Percentiles rank a stretch among this genome's conserved stretches.
These are phyloP conservation scores for Amblyteles armatorius DNA, from an alignment of 2,888 invertebrate genomes.

Conservation along the genomic window DNA sequence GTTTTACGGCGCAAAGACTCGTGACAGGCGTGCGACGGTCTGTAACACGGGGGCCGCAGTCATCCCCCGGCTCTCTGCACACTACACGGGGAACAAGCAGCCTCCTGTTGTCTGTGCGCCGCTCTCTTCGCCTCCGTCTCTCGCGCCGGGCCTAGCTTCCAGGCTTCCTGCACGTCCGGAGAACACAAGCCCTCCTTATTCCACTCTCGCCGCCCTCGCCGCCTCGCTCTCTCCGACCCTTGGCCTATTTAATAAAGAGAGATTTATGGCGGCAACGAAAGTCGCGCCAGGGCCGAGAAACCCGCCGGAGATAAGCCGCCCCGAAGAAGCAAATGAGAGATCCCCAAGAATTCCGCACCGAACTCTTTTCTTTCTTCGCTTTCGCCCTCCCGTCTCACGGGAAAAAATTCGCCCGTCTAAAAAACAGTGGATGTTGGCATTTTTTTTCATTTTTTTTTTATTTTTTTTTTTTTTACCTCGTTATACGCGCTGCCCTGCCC, in stretches of 20 bases:
- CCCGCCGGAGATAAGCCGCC: neutral
- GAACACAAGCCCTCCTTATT: conserved; percentile 67
- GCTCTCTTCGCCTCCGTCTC: conserved; percentile 6
- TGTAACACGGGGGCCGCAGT: conserved; percentile 31
- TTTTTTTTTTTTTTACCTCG: neutral
- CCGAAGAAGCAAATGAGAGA: conserved; percentile 42
- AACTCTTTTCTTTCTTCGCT: neutral
- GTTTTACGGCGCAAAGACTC: conserved; percentile 75
- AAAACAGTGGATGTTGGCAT: conserved; percentile 17
- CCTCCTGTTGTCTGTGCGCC: neutral
- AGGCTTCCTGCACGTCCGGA: conserved; percentile 41
- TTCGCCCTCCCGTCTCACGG: neutral
- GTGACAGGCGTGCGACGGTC: conserved; percentile 74
- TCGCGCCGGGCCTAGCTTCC: neutral
- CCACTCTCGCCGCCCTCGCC: conserved; percentile 78
- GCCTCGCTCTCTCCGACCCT: conserved; percentile 66
- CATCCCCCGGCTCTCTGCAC: conserved; percentile 24
- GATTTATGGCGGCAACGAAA: conserved; percentile 80
- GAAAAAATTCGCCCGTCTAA: conserved; percentile 3
- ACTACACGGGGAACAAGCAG: conserved; percentile 27
- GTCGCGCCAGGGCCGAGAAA: conserved; percentile 61
- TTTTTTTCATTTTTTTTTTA: neutral
- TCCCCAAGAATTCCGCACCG: conserved; percentile 66
- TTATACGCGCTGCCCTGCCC: conserved; percentile 4
- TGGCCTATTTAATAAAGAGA: conserved; percentile 77